Evolutionary conservation across 2,113 vertebrate genomes (phyloP), one percentile per base, ranked within the genome.

Genomic region (Oncorhynchus keta): DNA sequence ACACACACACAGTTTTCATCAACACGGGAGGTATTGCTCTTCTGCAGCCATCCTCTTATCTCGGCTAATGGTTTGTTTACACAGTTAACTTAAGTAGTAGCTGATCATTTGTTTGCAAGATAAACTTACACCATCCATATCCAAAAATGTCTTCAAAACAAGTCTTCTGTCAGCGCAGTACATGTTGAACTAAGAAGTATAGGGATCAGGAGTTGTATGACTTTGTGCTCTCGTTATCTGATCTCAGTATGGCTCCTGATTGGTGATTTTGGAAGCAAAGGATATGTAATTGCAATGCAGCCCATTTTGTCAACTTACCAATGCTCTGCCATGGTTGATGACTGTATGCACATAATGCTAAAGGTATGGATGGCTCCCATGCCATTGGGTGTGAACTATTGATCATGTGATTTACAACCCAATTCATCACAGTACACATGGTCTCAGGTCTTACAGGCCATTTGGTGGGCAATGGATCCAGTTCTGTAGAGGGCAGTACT

Each of bases 1-100:
- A 80, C 48, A 72, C 39, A 45, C 48, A 72, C 39, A 11, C 39
- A 66, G 72, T 78, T 71, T 61, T 80, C 77, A 55, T 49, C 71
- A 68, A 64, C 30, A 28, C 18, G 32, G 71, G 67, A 80, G 70
- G 81, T 77, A 68, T 80, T 84, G 75, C 75, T 75, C 61, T 71
- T 81, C 62, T 73, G 74, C 73, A 75, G 78, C 68, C 2, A 59
- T 49, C 55, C 1, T 28, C 66, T 72, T 73, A 66, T 70, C 12
- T 20, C 39, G 59, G 67, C 30, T 72, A 30, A 55, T 75, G 14
- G 22, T 74, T 77, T 72, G 55, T 64, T 83, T 80, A 80, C 49
- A 59, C 18, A 30, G 64, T 49, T 48, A 70, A 30, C 20, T 18
- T 51, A 30, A 49, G 39, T 51, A 48, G 35, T 13, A 9, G 20